A percentile compares a stretch with the other conserved stretches of the same genome.
Evolutionary conservation across 2,797 vertebrate species (phyloP).

Genomic region (Pseudochirops cupreus): DNA sequence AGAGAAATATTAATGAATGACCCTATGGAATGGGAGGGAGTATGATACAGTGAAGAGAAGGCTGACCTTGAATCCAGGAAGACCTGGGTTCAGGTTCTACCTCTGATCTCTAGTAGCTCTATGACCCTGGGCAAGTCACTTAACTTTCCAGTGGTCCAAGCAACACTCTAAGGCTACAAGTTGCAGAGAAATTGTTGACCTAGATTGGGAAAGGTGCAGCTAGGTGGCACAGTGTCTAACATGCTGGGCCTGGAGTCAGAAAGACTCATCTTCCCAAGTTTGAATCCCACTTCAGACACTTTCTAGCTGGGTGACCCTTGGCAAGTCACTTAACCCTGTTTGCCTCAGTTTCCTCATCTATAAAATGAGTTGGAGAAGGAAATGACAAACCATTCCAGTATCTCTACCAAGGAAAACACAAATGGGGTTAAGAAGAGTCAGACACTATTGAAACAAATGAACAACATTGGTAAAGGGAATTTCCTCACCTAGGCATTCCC

Average conservation of each 20-base stretch:
- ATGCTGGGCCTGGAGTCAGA: not conserved
- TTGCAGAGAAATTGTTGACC: not conserved
- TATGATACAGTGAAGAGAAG: not conserved
- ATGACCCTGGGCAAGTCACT: not conserved
- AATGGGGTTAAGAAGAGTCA: not conserved
- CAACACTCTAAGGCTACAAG: not conserved
- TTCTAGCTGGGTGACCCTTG: not conserved
- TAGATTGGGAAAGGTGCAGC: not conserved
- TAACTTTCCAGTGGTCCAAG: too few species aligned
- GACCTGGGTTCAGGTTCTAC: not conserved
- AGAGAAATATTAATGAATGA: not conserved
- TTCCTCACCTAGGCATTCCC: not conserved
- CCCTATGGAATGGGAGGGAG: not conserved
- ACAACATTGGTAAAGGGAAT: not conserved
- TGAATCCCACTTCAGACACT: not conserved
- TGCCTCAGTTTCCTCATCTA: not conserved
- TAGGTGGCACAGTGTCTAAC: not conserved
- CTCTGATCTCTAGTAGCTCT: not conserved
- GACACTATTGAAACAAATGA: slow-evolving; percentile 36
- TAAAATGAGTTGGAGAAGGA: not conserved
- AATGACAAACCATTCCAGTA: not conserved
- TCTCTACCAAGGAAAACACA: not conserved
- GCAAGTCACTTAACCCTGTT: not conserved
- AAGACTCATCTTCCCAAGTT: not conserved
- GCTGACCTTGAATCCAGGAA: not conserved